These are phyloP conservation scores for Hirudinaria manillensis DNA, from an alignment of 2,888 invertebrate genomes.

Conservation along the genomic window DNA sequence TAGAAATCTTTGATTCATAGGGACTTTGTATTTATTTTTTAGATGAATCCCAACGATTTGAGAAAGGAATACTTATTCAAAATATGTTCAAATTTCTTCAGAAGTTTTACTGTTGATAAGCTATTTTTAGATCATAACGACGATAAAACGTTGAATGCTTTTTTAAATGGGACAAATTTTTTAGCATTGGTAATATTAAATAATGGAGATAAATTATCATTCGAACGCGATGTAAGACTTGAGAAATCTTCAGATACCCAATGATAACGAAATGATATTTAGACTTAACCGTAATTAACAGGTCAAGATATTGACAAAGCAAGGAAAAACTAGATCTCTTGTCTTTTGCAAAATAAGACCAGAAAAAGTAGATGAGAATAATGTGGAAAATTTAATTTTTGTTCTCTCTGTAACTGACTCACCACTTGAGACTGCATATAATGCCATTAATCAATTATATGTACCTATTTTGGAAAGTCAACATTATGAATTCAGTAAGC, in stretches of 20 bases:
- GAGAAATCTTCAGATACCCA: neutral
- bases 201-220: slow-evolving; percentile 2
- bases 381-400: slow-evolving; percentile 60
- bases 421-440: slow-evolving; percentile 61
- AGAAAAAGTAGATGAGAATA: slow-evolving; percentile 61
- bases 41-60: neutral
- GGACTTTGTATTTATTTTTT: slow-evolving; percentile 5
- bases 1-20: slow-evolving; percentile 1
- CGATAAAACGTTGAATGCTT: neutral
- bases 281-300: neutral
- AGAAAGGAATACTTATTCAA: slow-evolving; percentile 4
- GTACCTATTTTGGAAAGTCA: slow-evolving; percentile 53
- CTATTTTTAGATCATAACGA: neutral
- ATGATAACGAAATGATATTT: neutral
- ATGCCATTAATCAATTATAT: slow-evolving; percentile 59
- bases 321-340: slow-evolving; percentile 48
- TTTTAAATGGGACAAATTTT: neutral
- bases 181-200: neutral
- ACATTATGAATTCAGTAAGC: slow-evolving; percentile 51
- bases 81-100: slow-evolving; percentile 4
- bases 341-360: slow-evolving; percentile 64
- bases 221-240: neutral
- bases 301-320: neutral
- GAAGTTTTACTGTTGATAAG: slow-evolving; percentile 2
- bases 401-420: slow-evolving; percentile 62